These are phyloP conservation scores for Hypsopygia costalis DNA, from an alignment of 2,888 invertebrate species.

Conservation along the genomic window DNA sequence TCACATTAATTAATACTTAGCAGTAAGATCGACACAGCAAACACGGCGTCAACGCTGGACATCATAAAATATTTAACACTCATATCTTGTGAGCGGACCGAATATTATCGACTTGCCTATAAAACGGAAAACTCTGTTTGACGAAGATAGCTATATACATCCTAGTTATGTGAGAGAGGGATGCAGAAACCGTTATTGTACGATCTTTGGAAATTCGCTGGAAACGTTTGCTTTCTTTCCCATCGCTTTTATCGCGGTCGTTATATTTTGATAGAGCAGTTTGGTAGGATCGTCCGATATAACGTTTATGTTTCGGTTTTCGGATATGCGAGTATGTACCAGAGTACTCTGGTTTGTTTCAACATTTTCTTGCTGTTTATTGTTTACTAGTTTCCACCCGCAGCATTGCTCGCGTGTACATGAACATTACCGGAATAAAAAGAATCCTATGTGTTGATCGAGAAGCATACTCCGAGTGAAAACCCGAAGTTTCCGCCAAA, in stretches of 20 bases:
- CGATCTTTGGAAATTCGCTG: conserved; percentile 74
- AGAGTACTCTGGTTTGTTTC: conserved; percentile 38
- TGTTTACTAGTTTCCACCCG: conserved; percentile 27
- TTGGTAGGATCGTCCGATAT: conserved; percentile 68
- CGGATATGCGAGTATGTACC: conserved; percentile 39
- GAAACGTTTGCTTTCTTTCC: conserved; percentile 76
- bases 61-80: conserved; percentile 77
- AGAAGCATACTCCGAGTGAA: no score
- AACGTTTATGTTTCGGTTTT: conserved; percentile 78
- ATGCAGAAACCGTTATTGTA: conserved; percentile 54
- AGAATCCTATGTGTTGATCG: no score
- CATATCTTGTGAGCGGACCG: conserved; percentile 66
- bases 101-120: conserved; percentile 76
- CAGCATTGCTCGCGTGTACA: background rate
- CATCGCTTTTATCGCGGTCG: conserved; percentile 77
- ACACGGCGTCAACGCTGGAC: conserved; percentile 57
- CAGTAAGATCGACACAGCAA: conserved; percentile 28
- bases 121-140: conserved; percentile 65
- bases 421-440: background rate
- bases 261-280: conserved; percentile 80
- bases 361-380: conserved; percentile 37
- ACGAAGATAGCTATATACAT: conserved; percentile 50
- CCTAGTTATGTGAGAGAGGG: conserved; percentile 48
- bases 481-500: no score
- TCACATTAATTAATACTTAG: background rate